phyloP scores from a whole-genome alignment of 2,888 invertebrate genomes.

The Elysia crispata region DNA sequence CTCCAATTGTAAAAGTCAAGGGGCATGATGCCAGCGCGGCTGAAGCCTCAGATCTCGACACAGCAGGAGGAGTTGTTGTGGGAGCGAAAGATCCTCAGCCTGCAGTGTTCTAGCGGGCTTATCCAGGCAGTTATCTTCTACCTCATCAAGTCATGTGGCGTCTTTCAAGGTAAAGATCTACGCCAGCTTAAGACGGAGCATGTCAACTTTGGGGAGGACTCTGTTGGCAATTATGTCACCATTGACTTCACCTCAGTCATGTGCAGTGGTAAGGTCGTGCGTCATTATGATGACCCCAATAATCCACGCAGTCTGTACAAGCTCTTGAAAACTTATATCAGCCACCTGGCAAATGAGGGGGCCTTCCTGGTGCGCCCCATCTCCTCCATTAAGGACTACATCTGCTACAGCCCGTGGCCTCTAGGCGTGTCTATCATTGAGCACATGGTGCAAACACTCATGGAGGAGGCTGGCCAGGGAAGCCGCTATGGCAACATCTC shows the following conservation, averaged over 20 bases:
- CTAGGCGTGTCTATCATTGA: slow-evolving; percentile 35
- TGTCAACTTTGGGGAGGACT: slow-evolving; percentile 37
- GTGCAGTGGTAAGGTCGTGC: slow-evolving; percentile 18
- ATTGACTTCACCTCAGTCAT: slow-evolving; percentile 19
- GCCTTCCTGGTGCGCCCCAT: slow-evolving; percentile 45
- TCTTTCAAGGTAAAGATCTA: slow-evolving; percentile 43
- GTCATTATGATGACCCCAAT: slow-evolving; percentile 39
- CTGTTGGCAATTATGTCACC: slow-evolving; percentile 35
- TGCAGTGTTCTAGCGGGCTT: slow-evolving; percentile 36
- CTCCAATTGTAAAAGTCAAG: neutral
- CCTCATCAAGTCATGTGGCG: slow-evolving; percentile 44
- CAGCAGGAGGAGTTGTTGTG: slow-evolving; percentile 42
- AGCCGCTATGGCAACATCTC: slow-evolving; percentile 31
- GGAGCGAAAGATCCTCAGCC: slow-evolving; percentile 26
- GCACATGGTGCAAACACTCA: slow-evolving; percentile 31
- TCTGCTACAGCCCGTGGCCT: slow-evolving; percentile 45
- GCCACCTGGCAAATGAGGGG: slow-evolving; percentile 45
- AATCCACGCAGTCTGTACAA: slow-evolving; percentile 47
- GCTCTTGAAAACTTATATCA: slow-evolving; percentile 37
- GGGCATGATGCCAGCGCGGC: neutral
- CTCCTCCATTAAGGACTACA: slow-evolving; percentile 44
- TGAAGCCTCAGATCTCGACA: slow-evolving; percentile 10
- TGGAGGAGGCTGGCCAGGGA: slow-evolving; percentile 34
- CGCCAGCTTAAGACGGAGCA: slow-evolving; percentile 34
- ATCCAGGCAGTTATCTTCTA: slow-evolving; percentile 47